Conservation (phyloP, 64 coral and sea anemone species). For the Porites australiensis region DNA sequence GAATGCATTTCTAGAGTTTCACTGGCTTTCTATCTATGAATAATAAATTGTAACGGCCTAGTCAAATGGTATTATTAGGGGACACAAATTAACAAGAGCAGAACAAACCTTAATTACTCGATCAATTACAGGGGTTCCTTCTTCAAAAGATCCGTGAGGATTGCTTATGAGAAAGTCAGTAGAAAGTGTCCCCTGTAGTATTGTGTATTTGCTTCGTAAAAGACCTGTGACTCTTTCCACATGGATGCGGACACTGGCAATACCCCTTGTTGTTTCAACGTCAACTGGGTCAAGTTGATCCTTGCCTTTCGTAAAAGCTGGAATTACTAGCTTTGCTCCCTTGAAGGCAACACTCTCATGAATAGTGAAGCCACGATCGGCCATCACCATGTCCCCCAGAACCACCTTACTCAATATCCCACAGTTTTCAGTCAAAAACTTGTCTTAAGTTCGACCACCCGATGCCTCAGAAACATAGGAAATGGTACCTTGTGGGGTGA, state of each 20-base stretch:
- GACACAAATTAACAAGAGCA: not conserved
- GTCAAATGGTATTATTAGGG: constrained; percentile 43
- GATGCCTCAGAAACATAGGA: not conserved
- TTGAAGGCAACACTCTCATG: constrained; percentile 18
- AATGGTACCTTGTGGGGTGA: not conserved
- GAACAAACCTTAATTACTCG: constrained; percentile 54
- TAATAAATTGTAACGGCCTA: constrained; percentile 10
- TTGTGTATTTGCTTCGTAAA: not conserved
- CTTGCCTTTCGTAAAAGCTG: constrained; percentile 58
- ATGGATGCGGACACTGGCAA: constrained; percentile 20
- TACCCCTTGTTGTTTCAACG: constrained; percentile 2
- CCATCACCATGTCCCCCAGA: too few species aligned
- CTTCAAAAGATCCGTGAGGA: constrained; percentile 2
- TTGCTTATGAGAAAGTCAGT: constrained; percentile 50
- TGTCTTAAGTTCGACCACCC: too few species aligned
- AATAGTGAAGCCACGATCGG: not conserved
- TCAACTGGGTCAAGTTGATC: constrained; percentile 10
- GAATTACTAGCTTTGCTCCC: constrained; percentile 29
- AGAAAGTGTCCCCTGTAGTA: constrained; percentile 36
- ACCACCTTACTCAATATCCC: too few species aligned
- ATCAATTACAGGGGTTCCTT: constrained; percentile 35
- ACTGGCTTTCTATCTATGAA: not conserved
- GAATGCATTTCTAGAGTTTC: too few species aligned
- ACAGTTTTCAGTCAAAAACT: too few species aligned
- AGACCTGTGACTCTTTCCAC: constrained; percentile 39